Evolutionary conservation across 2,888 invertebrate genomes (phyloP).

Genomic region (Drosophila hamatofila): DNA sequence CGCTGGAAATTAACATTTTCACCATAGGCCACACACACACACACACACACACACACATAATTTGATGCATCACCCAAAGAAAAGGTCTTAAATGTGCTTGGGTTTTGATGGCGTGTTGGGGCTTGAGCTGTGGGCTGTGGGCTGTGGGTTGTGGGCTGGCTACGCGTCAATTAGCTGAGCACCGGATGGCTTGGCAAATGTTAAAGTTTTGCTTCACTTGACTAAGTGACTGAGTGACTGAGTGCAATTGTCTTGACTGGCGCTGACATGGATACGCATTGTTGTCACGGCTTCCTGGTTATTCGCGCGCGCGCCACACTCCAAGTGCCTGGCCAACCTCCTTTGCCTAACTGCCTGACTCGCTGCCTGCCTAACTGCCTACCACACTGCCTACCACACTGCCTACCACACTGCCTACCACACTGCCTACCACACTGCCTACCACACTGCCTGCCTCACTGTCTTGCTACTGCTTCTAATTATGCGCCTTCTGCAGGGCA

Average conservation of each 20-base stretch:
- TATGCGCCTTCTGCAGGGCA: conserved; percentile 72
- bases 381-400: too few relatives aligned
- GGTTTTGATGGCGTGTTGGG: conserved; percentile 16
- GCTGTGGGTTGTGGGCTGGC: conserved; percentile 8
- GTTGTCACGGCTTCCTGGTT: conserved; percentile 71
- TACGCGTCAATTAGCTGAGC: conserved; percentile 62
- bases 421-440: not conserved
- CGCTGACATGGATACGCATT: conserved; percentile 70
- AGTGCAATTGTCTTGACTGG: conserved; percentile 56
- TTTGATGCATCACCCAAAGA: conserved; percentile 62
- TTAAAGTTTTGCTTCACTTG: conserved; percentile 73
- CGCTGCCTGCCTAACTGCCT: conserved; percentile 6
- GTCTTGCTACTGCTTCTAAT: conserved; percentile 58
- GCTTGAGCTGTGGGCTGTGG: too few relatives aligned
- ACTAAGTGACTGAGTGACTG: conserved; percentile 53
- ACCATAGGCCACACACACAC: conserved; percentile 27
- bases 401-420: conserved; percentile 9
- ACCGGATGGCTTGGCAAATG: conserved; percentile 40
- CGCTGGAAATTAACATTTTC: conserved; percentile 68
- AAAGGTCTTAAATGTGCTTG: conserved; percentile 26
- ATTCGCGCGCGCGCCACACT: conserved; percentile 7
- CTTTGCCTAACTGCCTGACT: not conserved
- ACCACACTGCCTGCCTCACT: not conserved
- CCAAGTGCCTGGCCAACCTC: conserved; percentile 39
- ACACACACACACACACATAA: conserved; percentile 14